A percentile compares a stretch with the other conserved stretches of the same genome.
Conservation (phyloP, 2,797 vertebrate genomes). For the Etheostoma perlongum region DNA sequence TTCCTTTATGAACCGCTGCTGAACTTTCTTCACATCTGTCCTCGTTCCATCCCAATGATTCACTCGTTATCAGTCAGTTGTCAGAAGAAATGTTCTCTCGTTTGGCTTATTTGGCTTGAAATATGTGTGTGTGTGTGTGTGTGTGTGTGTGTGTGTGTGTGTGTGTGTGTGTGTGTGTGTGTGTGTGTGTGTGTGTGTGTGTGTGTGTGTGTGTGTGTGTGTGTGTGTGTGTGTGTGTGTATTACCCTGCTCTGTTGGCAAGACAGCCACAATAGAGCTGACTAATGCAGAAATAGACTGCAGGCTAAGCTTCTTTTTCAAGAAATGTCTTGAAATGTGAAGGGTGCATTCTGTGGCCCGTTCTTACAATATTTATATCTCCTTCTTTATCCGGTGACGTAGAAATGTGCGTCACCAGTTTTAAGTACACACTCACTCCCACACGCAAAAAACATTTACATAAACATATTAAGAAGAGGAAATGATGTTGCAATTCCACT, state of each 20-base stretch:
- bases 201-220: constrained; percentile 5
- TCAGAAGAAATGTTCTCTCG: constrained; percentile 31
- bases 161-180: too few species aligned
- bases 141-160: too few species aligned
- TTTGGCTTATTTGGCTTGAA: constrained; percentile 34
- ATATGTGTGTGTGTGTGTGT: too few species aligned
- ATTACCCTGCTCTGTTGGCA: constrained; percentile 42
- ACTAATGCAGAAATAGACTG: constrained; percentile 81
- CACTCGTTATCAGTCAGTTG: constrained; percentile 36
- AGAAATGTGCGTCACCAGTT: constrained; percentile 35
- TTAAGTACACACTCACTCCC: neutral
- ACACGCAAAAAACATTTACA: neutral
- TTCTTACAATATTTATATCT: constrained; percentile 45
- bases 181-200: too few species aligned
- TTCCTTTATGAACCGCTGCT: neutral
- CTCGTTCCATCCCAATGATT: constrained; percentile 34
- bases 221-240: constrained; percentile 29
- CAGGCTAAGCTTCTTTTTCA: constrained; percentile 75
- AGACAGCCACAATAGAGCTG: constrained; percentile 71
- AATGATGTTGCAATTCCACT: neutral
- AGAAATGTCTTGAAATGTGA: constrained; percentile 67
- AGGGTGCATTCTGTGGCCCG: constrained; percentile 39
- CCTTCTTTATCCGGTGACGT: neutral
- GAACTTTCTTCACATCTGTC: neutral
- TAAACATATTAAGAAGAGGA: neutral